These are phyloP conservation scores for Stictonetta naevosa DNA, from an alignment of 2,113 vertebrate genomes.

Conservation along the genomic window DNA sequence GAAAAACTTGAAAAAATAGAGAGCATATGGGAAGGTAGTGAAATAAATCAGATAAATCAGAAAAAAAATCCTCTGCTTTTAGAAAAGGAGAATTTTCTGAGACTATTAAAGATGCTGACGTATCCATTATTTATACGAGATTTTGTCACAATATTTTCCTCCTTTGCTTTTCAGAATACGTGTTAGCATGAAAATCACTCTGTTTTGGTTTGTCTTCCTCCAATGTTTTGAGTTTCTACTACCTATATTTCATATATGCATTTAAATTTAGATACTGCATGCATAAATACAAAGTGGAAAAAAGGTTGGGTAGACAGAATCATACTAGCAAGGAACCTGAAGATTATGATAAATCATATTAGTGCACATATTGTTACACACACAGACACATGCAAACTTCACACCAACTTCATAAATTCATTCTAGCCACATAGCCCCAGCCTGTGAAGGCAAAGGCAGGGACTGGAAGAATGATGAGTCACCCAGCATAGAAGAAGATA, in stretches of 20 bases:
- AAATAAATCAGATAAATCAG: background rate
- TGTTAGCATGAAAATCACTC: background rate
- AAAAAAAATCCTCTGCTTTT: background rate
- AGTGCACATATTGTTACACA: background rate
- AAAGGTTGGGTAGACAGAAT: background rate
- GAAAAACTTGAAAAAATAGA: background rate
- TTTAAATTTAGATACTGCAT: background rate
- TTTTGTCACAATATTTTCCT: background rate
- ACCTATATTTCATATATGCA: accelerated
- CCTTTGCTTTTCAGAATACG: background rate
- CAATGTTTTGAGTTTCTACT: background rate
- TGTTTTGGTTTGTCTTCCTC: background rate
- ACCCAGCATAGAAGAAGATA: no score
- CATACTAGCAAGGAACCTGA: background rate
- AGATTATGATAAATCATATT: background rate
- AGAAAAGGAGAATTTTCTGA: background rate
- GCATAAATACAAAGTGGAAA: background rate
- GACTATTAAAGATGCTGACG: accelerated
- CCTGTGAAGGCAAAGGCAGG: no score
- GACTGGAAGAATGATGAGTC: no score
- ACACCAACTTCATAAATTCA: background rate
- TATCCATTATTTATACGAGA: background rate
- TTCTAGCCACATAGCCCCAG: no score
- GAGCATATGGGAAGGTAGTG: background rate
- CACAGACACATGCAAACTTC: background rate